Evolutionary conservation across 2,113 vertebrate genomes (phyloP).

Genomic region (Megaceryle torquata): DNA sequence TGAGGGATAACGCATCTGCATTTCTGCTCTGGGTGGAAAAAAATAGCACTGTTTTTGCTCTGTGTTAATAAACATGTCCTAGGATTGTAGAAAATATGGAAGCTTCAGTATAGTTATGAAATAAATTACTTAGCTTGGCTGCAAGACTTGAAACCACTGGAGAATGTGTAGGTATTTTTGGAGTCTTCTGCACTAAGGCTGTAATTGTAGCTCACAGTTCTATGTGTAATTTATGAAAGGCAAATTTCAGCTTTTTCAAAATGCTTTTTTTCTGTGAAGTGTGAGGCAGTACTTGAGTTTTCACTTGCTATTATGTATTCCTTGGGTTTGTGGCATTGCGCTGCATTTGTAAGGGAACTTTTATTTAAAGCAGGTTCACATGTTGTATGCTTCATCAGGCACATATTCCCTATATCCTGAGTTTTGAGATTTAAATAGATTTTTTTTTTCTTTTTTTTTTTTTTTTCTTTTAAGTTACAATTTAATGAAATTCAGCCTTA

Average conservation of each 20-base stretch:
- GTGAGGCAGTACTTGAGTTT: neutral
- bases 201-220: neutral
- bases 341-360: neutral
- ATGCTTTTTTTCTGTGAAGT: neutral
- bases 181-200: neutral
- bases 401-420: neutral
- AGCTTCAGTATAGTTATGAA: neutral
- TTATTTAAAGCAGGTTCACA: neutral
- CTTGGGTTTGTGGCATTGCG: neutral
- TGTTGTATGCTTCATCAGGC: neutral
- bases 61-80: neutral
- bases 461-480: neutral
- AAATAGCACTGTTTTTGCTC: neutral
- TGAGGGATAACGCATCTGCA: neutral
- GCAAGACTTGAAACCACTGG: neutral
- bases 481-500: neutral
- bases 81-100: neutral
- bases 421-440: neutral
- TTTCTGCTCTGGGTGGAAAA: neutral
- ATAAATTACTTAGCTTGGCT: neutral
- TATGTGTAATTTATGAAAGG: neutral
- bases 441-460: neutral
- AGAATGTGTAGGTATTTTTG: neutral
- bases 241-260: neutral
- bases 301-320: neutral